Percentiles rank a stretch among this genome's conserved stretches.
Conservation (phyloP, 2,113 vertebrate genomes). For the Solea senegalensis region DNA sequence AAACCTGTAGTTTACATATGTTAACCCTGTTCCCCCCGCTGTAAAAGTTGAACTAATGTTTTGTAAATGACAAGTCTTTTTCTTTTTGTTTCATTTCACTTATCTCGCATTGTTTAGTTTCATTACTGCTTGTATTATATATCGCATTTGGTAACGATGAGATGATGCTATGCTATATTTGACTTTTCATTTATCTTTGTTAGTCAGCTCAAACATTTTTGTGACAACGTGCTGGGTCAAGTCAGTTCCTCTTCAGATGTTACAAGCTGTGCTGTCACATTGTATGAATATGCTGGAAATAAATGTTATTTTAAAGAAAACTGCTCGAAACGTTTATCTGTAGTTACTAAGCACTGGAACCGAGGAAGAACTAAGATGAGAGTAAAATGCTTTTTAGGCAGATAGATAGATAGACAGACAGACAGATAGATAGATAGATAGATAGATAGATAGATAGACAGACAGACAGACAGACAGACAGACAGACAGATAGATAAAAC, state of each 20-base stretch:
- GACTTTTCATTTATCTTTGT: slow-evolving; percentile 80
- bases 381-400: not conserved
- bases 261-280: slow-evolving; percentile 85
- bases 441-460: no score
- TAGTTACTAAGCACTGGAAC: not conserved
- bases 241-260: slow-evolving; percentile 83
- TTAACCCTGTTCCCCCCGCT: slow-evolving; percentile 79
- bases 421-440: no score
- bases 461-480: not conserved
- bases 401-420: not conserved
- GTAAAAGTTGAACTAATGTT: slow-evolving; percentile 83
- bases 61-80: slow-evolving; percentile 62
- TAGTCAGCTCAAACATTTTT: slow-evolving; percentile 77
- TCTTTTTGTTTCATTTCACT: slow-evolving; percentile 60
- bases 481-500: no score
- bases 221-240: slow-evolving; percentile 79
- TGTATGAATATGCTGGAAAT: slow-evolving; percentile 96
- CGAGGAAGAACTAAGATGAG: not conserved
- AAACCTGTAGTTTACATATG: slow-evolving; percentile 84
- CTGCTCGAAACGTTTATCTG: not conserved
- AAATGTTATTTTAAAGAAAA: slow-evolving; percentile 97
- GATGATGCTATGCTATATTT: slow-evolving; percentile 82
- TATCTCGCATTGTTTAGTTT: slow-evolving; percentile 53
- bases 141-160: slow-evolving; percentile 77
- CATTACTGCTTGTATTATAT: slow-evolving; percentile 76